A percentile compares a stretch with the other conserved stretches of the same genome.
Evolutionary conservation across 2,888 invertebrate genomes (phyloP).

Genomic region (Pherbina coryleti): DNA sequence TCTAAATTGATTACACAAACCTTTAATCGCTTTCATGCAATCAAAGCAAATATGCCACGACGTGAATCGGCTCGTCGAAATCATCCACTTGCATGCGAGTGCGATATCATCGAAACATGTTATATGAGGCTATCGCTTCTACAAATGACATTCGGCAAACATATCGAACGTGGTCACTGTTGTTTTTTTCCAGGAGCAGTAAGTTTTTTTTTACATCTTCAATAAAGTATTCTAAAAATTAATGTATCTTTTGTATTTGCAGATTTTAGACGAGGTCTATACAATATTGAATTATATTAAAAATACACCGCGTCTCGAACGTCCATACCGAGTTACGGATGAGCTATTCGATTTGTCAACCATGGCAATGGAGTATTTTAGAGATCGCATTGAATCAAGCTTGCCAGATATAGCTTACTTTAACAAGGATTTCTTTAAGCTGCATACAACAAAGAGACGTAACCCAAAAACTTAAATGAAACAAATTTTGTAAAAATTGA

Average conservation of each 20-base stretch:
- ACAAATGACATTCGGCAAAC: conserved; percentile 95
- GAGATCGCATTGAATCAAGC: conserved; percentile 91
- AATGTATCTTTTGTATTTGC: conserved; percentile 56
- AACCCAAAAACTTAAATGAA: conserved; percentile 43
- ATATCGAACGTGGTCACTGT: conserved; percentile 92
- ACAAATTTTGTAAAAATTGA: neutral
- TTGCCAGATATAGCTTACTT: conserved; percentile 91
- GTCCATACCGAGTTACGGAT: conserved; percentile 93
- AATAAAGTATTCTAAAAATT: neutral
- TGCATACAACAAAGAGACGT: conserved; percentile 67
- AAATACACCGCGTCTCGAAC: conserved; percentile 83
- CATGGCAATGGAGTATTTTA: conserved; percentile 98
- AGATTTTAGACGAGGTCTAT: conserved; percentile 93
- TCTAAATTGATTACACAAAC: conserved; percentile 87
- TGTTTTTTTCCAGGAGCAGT: conserved; percentile 96
- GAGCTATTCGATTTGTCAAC: conserved; percentile 94
- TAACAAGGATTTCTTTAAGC: conserved; percentile 84
- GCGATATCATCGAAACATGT: conserved; percentile 92
- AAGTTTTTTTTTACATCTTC: conserved; percentile 58
- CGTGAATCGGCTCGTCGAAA: conserved; percentile 88
- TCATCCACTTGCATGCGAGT: conserved; percentile 91
- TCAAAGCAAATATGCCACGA: conserved; percentile 92
- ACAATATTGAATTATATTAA: conserved; percentile 87
- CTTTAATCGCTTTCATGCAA: conserved; percentile 85
- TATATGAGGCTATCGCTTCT: conserved; percentile 91